Percentiles rank a stretch among this genome's conserved stretches.
Conservation (phyloP, 2,888 invertebrate species). For the Cephalotes varians region DNA sequence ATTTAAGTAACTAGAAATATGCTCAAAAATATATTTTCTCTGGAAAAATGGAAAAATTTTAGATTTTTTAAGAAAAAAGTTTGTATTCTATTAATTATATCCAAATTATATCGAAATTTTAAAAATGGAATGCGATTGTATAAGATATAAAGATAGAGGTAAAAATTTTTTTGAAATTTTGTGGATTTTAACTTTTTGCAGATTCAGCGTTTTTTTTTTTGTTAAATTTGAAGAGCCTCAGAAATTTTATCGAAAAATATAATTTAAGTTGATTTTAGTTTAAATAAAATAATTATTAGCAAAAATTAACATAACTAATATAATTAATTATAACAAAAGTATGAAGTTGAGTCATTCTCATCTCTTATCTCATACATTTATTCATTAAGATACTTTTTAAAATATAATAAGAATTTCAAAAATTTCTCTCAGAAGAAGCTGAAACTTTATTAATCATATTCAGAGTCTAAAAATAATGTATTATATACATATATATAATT, state of each 20-base stretch:
- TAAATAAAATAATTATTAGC: neutral
- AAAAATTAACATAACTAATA: too few relatives aligned
- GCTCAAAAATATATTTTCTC: neutral
- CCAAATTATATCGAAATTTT: neutral
- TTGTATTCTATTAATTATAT: neutral
- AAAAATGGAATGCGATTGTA: neutral
- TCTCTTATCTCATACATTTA: neutral
- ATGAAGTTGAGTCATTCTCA: neutral
- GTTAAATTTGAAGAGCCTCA: neutral
- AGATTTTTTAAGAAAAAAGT: neutral
- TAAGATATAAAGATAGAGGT: neutral
- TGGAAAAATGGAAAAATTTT: neutral
- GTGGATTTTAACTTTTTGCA: neutral
- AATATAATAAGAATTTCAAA: neutral
- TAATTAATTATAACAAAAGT: neutral
- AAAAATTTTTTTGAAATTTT: neutral
- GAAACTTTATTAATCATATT: neutral
- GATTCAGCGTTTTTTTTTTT: neutral
- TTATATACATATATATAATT: too few relatives aligned
- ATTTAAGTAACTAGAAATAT: neutral
- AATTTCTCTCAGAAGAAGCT: neutral
- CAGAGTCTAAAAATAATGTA: neutral
- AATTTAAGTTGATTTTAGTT: neutral
- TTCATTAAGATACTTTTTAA: neutral
- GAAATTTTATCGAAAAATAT: neutral